A percentile compares a stretch with the other conserved stretches of the same genome.
phyloP scores from a whole-genome alignment of 2,113 vertebrate species.

The Siphamia tubifer region DNA sequence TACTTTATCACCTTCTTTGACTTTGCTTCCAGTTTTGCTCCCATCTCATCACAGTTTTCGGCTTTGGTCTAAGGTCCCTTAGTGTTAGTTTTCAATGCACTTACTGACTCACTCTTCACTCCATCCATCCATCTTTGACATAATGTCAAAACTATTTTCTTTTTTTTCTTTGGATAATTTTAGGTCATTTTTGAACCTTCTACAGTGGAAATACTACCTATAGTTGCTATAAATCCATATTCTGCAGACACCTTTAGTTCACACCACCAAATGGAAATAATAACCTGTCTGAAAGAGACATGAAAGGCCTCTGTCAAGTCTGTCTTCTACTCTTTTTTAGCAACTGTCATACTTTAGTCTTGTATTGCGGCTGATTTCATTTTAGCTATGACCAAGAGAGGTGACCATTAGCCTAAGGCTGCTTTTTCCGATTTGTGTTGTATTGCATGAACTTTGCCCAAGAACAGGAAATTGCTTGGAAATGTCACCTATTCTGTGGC shows the following conservation, averaged over 20 bases:
- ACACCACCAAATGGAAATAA: not conserved
- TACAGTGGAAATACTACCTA: no score
- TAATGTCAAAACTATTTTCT: no score
- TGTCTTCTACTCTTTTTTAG: not conserved
- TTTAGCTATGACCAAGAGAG: conserved; percentile 37
- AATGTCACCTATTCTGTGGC: conserved; percentile 70
- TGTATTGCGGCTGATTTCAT: conserved; percentile 7
- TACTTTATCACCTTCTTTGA: no score
- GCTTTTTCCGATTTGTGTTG: conserved; percentile 60
- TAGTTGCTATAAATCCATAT: conserved; percentile 1
- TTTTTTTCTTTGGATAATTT: no score
- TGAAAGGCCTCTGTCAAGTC: not conserved
- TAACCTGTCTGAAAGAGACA: not conserved
- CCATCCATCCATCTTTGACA: no score
- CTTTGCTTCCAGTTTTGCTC: no score
- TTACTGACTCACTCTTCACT: no score
- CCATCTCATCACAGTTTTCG: no score
- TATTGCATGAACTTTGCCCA: conserved; percentile 70
- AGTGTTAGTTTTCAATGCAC: no score
- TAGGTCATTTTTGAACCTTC: no score
- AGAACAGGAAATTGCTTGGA: conserved; percentile 73
- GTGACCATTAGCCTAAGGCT: conserved; percentile 62
- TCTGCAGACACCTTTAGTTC: conserved; percentile 5
- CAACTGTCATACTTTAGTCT: not conserved
- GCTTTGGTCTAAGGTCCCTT: no score